Evolutionary conservation across 2,888 invertebrate species (phyloP), one percentile per base, ranked within the genome.

Genomic region (Sepioteuthis lessoniana): DNA sequence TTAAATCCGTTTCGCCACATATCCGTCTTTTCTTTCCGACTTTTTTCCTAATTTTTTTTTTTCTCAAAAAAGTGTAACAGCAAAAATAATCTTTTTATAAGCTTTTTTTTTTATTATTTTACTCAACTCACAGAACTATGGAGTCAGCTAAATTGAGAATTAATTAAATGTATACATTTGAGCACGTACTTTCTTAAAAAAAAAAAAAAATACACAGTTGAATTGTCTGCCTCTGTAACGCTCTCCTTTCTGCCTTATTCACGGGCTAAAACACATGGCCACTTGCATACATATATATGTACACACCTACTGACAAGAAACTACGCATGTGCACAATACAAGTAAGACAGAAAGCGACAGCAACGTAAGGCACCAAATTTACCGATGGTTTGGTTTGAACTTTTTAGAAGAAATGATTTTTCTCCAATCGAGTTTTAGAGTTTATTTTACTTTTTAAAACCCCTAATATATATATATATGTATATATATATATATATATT

Each of bases 251-350:
- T 76, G n/a, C 76, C 76, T 76, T 28, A 60, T 60, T 76, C 76
- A 76, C 76, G n/a, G 76, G 76, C 13, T 76, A n/a, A 76, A n/a
- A n/a, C 76, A 76, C 76, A 76, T 76, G 76, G 76, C 76, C 76
- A 76, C 3, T 55, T 25, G 55, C 25, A 25, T 55, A 55, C 55
- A 55, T 21, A 47, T 47, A 21, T 55, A 55, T 55, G n/a, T 2
- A 76, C 76, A 76, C n/a, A 76, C 76, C n/a, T 76, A 76, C 16
- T 35, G n/a, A n/a, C 76, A 76, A 76, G n/a, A 76, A 76, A 76
- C 76, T 31, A 76, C 76, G 76, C 76, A 76, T n/a, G 76, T n/a
- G 16, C n/a, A n/a, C 76, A 76, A 76, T 28, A 4, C 16, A n/a
- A 76, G n/a, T 60, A 28, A 28, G 5, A 76, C 76, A n/a, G 76